Evolutionary conservation across 2,888 invertebrate species (phyloP), one percentile per base, ranked within the genome.

Genomic region (Reticulitermes lucifugus): DNA sequence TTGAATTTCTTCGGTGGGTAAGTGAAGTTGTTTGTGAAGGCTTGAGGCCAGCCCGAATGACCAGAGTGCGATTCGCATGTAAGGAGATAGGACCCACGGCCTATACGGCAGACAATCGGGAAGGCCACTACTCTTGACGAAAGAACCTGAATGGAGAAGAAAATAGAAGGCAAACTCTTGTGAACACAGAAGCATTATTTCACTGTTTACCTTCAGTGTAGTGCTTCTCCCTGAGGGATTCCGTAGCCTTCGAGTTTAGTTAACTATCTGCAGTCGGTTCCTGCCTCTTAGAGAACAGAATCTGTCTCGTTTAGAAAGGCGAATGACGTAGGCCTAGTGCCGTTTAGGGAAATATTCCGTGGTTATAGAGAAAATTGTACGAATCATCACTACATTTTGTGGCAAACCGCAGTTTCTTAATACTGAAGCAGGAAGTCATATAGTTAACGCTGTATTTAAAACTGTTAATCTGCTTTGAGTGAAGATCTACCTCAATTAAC

Each of bases 11-110:
- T 65, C 9, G n/a, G 65, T 65, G n/a, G 65, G 65, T 65, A n/a
- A 65, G 65, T 65, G 65, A 65, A 65, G 65, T 25, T 65, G 65
- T 65, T 65, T 65, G 65, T 65, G 65, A 65, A 65, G 35, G n/a
- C 65, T 25, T 25, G 65, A 65, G 55, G 55, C 55, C 55, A 5
- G 18, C 18, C 55, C 18, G 14, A 18, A 55, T 18, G 18, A 55
- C 55, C 55, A 55, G 18, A 55, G 18, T 55, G n/a, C n/a, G 10
- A 25, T 25, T 65, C 25, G 65, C 25, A 10, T 65, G 65, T 65
- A 65, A 65, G 65, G 14, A 65, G 65, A 65, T 25, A 65, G n/a
- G 65, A 25, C n/a, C 2, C 25, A 65, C 25, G 65, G n/a, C 25
- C 25, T 4, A 65, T n/a, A 1, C 25, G 25, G 65, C 25, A 65